Evolutionary conservation across 2,797 vertebrate genomes (phyloP), one percentile per base, ranked within the genome.

Genomic region (Channallabes apus): DNA sequence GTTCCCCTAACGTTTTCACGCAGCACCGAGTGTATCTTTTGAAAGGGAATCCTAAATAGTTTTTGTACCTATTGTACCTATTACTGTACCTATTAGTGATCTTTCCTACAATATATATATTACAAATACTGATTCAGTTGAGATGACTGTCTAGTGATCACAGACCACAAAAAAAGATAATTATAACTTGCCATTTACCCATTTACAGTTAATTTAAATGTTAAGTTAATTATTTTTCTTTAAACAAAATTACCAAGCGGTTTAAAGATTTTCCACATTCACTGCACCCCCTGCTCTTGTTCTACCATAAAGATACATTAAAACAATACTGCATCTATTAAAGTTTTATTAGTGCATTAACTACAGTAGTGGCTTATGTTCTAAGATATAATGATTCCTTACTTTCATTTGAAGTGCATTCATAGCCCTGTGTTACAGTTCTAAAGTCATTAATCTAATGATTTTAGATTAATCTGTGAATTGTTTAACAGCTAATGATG

Each of bases 361-460:
- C 6, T 20, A 27, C 51, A 54, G 17, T 32, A 56, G 46, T 54
- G n/a, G 6, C n/a, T 15, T n/a, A 6, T 51, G 11, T n/a, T 84
- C 65, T 69, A 35, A 54, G 72, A 75, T 54, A 75, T 90, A 87
- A 90, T 88, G 82, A 90, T 92, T 89, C 87, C 65, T 91, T 91
- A 89, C 90, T 90, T 90, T 85, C 72, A 3, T 91, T 91, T 17
- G 88, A 94, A 91, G 94, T 87, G 51, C 73, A 82, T 83, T 81
- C 82, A 88, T 92, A 90, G 91, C 88, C 85, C 82, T 83, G 88
- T 89, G 91, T 93, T 92, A 88, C 88, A 87, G 89, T 91, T 91
- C 90, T 90, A 91, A 93, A 93, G 58, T 94, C 91, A 92, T 41
- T 41, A 7, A 41, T 41, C 6, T 41, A 41, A 41, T 46, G 41